These are phyloP conservation scores for Chinchilla lanigera DNA, from an alignment of 2,113 vertebrate species.

Conservation along the genomic window DNA sequence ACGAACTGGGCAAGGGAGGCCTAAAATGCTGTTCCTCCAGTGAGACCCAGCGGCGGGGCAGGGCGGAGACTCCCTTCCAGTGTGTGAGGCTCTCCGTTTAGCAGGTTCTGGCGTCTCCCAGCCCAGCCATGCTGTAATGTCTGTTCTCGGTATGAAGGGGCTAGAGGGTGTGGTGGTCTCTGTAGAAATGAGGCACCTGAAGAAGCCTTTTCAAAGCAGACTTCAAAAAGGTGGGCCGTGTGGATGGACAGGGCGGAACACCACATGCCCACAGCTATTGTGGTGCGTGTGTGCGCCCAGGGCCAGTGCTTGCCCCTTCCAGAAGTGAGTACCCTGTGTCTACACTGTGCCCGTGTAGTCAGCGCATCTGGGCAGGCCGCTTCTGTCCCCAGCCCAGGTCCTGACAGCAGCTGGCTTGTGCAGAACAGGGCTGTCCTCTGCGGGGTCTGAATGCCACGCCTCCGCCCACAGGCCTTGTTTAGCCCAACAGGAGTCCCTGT, in stretches of 20 bases:
- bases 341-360: neutral
- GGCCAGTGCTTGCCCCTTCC: neutral
- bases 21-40: neutral
- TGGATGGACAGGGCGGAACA: neutral
- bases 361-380: neutral
- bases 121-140: neutral
- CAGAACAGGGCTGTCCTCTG: neutral
- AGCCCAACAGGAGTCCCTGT: neutral
- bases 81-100: neutral
- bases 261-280: rapidly evolving
- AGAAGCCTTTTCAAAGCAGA: neutral
- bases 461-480: neutral
- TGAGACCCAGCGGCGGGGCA: too few relatives aligned
- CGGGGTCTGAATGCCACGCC: neutral
- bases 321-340: neutral
- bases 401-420: neutral
- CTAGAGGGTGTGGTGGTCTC: neutral
- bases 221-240: neutral
- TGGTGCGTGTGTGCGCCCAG: too few relatives aligned
- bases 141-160: neutral
- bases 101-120: neutral
- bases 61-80: neutral
- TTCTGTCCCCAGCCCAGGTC: neutral
- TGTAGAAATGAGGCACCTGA: neutral
- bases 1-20: neutral